Conservation (phyloP, 2,797 vertebrate species). For the Leptatherina wallacei region DNA sequence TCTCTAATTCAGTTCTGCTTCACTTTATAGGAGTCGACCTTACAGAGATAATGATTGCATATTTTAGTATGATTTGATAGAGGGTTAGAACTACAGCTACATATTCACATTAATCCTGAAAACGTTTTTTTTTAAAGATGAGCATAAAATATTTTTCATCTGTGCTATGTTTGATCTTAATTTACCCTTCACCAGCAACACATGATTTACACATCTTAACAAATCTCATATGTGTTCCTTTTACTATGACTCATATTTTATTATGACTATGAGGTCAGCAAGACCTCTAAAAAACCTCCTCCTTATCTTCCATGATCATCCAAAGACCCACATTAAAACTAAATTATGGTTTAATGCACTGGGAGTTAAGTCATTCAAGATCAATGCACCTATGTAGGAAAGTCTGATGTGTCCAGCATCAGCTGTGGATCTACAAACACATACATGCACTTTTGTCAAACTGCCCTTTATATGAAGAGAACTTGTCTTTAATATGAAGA, state of each 20-base stretch:
- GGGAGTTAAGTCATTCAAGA: not conserved
- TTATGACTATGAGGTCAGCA: too few relatives aligned
- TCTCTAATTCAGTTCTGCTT: not conserved
- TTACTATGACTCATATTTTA: too few relatives aligned
- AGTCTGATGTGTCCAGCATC: not conserved
- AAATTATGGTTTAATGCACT: not conserved
- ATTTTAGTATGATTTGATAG: not conserved
- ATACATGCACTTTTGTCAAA: too few relatives aligned
- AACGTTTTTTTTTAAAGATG: not conserved
- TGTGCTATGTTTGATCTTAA: not conserved
- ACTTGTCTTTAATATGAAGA: not conserved
- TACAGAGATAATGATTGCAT: not conserved
- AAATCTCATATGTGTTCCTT: too few relatives aligned
- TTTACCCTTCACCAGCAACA: not conserved
- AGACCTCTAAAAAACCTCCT: too few relatives aligned
- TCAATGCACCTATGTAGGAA: not conserved
- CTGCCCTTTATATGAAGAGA: not conserved
- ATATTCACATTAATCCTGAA: not conserved
- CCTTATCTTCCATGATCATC: not conserved
- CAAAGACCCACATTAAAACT: not conserved
- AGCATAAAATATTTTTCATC: not conserved
- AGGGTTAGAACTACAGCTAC: too few relatives aligned
- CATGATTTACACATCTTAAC: not conserved
- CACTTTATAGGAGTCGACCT: not conserved
- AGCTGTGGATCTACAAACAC: not conserved